Evolutionary conservation across 2,797 vertebrate species (phyloP), one percentile per base, ranked within the genome.

Genomic region (Morus bassanus): DNA sequence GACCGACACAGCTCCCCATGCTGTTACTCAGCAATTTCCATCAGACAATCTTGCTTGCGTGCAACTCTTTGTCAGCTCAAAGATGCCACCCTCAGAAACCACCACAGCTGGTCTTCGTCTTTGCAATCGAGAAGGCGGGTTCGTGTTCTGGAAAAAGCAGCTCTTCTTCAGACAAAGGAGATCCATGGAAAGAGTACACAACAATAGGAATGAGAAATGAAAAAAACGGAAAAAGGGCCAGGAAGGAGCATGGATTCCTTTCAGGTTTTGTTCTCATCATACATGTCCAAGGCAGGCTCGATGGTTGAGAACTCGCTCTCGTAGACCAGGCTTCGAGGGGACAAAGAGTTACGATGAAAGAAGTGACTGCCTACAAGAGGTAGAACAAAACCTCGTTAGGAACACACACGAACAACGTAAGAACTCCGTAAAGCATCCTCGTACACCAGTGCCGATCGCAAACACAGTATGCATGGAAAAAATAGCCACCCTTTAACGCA

Each of bases 191-290:
- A 97, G 97, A 98, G 97, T 97, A 98, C 95, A 97, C 97, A 98
- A 97, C 96, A 98, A 97, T 94, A 97, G 98, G 97, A 96, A 98
- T 97, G 97, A 92, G 95, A 98, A 98, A 98, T 91, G 96, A 98
- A 98, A 97, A 95, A 59, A 97, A 97, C 72, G 33, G 94, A 89
- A 95, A 97, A 94, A 97, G 95, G 96, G 93, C 96, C 96, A 97
- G 96, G 95, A 94, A 74, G 87, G 89, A 95, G 91, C 92, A 93
- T 95, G 95, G 88, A 97, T 88, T 74, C 94, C 93, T 94, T 96
- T 99, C 99, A 99, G 97, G 99, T 99, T 98, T 99, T 99, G 98
- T 99, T 99, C 94, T 99, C 99, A 1, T 99, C 99, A 13, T 99
- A 99, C 94, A 99, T 98, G 97, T 99, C 99, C 68, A 99, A 97